Evolutionary conservation across 1,140 invertebrate species (phyloP).

Genomic region (Diabrotica undecimpunctata): DNA sequence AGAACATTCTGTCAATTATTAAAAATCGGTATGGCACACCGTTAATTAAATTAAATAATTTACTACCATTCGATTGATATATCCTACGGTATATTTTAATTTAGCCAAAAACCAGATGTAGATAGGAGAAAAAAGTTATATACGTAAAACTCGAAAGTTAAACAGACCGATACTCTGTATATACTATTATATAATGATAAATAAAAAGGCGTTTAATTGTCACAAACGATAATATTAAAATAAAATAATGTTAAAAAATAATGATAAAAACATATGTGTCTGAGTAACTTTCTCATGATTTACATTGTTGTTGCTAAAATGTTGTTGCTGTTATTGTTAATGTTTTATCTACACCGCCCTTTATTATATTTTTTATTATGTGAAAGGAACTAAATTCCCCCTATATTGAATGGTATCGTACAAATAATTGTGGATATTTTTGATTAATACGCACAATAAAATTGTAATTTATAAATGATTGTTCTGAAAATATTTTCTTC

Average conservation of each 20-base stretch:
- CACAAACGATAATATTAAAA: background rate
- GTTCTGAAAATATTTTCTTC: too few relatives aligned
- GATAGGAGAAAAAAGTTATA: conserved; percentile 21
- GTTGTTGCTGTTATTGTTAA: conserved; percentile 45
- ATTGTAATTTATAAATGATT: background rate
- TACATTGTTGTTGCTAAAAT: conserved; percentile 43
- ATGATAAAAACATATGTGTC: conserved; percentile 11
- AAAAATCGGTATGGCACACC: too few relatives aligned
- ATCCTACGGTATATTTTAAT: background rate
- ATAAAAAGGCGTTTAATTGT: background rate
- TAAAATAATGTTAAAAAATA: background rate
- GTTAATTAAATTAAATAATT: too few relatives aligned
- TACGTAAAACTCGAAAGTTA: conserved; percentile 22
- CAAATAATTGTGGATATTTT: too few relatives aligned
- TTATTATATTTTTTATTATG: conserved; percentile 2
- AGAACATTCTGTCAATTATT: too few relatives aligned
- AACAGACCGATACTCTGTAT: conserved; percentile 14
- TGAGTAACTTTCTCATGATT: conserved; percentile 32
- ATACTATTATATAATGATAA: background rate
- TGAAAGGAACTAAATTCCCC: too few relatives aligned
- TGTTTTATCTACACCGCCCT: conserved; percentile 29
- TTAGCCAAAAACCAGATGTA: conserved; percentile 10
- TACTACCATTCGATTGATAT: too few relatives aligned
- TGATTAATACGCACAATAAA: background rate
- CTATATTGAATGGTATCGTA: too few relatives aligned